phyloP scores from a whole-genome alignment of 2,113 vertebrate species.

The Calidris pugnax region DNA sequence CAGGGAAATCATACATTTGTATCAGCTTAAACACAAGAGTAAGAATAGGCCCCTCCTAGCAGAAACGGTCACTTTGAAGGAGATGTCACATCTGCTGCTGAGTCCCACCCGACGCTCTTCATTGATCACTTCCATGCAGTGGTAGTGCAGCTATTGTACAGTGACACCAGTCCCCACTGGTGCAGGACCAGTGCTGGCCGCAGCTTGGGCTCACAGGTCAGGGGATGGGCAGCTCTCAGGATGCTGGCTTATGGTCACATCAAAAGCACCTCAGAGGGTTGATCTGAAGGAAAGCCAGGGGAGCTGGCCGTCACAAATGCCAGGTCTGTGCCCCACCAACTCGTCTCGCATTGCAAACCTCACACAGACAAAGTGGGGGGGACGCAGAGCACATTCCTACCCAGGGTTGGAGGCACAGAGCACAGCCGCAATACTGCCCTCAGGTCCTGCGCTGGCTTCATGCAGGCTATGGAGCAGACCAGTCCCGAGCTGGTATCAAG shows the following conservation, averaged over 20 bases:
- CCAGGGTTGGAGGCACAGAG: accelerated
- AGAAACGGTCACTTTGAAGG: neutral
- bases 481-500: neutral
- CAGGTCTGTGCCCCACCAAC: neutral
- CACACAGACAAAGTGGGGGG: accelerated
- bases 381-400: neutral
- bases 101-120: accelerated
- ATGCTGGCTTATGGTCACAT: accelerated
- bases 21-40: neutral
- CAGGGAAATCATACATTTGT: neutral
- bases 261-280: accelerated
- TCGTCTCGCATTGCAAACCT: neutral
- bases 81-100: neutral
- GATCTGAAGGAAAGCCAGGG: neutral
- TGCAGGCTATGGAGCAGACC: neutral
- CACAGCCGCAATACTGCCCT: accelerated
- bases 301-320: accelerated
- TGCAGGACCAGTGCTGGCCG: neutral
- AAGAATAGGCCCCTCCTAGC: neutral
- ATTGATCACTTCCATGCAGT: neutral
- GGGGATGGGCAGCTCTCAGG: neutral
- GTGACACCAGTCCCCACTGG: neutral
- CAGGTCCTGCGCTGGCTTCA: accelerated
- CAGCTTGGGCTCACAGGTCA: neutral
- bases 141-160: no score